Percentiles rank a stretch among this genome's conserved stretches.
Evolutionary conservation across 2,113 vertebrate species (phyloP).

Genomic region (Cathartes aura): DNA sequence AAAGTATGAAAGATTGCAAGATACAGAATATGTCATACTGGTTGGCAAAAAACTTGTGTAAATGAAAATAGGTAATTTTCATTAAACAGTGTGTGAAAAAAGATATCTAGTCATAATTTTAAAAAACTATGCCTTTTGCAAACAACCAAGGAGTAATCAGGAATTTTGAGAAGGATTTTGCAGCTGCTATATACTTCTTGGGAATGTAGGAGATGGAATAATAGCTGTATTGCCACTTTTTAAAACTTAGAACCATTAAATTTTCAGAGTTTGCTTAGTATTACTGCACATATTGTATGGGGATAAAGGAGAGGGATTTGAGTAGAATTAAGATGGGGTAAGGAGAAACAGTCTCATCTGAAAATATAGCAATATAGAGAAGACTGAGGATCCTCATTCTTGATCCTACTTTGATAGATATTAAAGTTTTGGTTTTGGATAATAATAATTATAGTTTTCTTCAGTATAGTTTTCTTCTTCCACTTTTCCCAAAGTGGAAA

Average conservation of each 20-base stretch:
- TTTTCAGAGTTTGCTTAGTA: not conserved
- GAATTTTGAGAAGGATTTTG: not conserved
- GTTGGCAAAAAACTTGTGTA: not conserved
- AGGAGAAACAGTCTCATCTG: not conserved
- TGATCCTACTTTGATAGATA: not conserved
- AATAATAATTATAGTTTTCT: not conserved
- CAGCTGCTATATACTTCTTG: not conserved
- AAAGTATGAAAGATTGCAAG: not conserved
- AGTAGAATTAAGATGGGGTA: not conserved
- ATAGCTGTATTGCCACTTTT: not conserved
- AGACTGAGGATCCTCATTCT: not conserved
- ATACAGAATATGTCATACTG: not conserved
- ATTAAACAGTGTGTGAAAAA: not conserved
- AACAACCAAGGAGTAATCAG: not conserved
- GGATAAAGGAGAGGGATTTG: not conserved
- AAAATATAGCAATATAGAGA: not conserved
- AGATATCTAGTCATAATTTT: rapidly evolving
- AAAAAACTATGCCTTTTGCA: rapidly evolving
- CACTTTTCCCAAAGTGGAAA: not conserved
- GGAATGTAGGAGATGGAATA: not conserved
- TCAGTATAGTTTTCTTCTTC: not conserved
- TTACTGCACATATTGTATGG: not conserved
- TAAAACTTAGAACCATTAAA: not conserved
- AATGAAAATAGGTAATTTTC: not conserved
- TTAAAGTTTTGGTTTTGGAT: not conserved